Conservation (phyloP, 2,888 invertebrate genomes). For the Xestia sexstrigata region DNA sequence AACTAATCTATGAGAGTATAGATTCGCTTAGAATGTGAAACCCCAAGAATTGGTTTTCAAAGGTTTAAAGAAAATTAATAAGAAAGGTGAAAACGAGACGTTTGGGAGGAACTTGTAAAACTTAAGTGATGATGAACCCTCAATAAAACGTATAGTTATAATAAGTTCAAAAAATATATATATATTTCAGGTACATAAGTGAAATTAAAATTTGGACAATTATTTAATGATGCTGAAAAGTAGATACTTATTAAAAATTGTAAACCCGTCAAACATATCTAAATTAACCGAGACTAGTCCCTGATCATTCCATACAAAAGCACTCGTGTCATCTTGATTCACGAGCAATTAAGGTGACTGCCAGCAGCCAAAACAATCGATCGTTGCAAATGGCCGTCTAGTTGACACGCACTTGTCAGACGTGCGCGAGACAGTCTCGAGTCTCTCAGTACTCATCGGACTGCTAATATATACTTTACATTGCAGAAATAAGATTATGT, state of each 20-base stretch:
- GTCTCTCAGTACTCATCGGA: conserved; percentile 38
- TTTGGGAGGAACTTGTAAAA: neutral
- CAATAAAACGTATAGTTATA: neutral
- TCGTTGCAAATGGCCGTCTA: conserved; percentile 86
- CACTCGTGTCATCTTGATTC: conserved; percentile 86
- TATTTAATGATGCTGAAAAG: neutral
- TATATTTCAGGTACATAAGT: neutral
- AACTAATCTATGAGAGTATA: neutral
- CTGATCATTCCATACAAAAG: conserved; percentile 74
- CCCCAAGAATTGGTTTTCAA: neutral
- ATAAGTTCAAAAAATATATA: neutral
- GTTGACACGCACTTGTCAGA: conserved; percentile 76
- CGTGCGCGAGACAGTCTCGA: conserved; percentile 65
- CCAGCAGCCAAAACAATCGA: conserved; percentile 90
- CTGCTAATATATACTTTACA: conserved; percentile 52
- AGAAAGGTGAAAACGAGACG: neutral
- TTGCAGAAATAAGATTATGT: conserved; percentile 47
- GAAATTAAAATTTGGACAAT: neutral
- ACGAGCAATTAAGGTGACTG: conserved; percentile 88
- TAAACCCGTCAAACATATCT: conserved; percentile 30
- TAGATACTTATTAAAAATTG: neutral
- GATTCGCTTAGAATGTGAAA: neutral
- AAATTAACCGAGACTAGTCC: conserved; percentile 45
- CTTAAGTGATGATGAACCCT: neutral
- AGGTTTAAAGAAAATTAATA: neutral